Base-by-base conservation (phyloP, 2,888 invertebrate genomes). In the Oscheius sp. region DNA sequence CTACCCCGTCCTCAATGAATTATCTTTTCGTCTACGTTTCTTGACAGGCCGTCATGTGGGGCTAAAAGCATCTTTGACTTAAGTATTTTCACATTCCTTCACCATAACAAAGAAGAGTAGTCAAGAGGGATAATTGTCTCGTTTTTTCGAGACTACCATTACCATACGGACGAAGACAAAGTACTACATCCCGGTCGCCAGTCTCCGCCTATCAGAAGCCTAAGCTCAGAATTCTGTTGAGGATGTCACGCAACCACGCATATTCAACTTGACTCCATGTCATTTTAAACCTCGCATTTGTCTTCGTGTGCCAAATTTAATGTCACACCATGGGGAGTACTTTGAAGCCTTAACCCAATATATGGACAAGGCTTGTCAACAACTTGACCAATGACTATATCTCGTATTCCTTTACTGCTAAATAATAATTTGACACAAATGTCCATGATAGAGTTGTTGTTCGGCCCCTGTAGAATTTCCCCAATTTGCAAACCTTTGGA, bases 231-330 rank as follows among this genome's bases (percentile, higher is more conserved):
- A 35, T 9, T 35, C 35, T 9, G 3, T 35, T 3, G 9, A 35
- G 35, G 35, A 35, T 35, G 61, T 61, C 61, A 61, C 61, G 61
- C 61, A 61, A 61, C 41, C 41, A 18, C 45, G 61, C 6, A 35
- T 61, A 43, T 58, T 58, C 58, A 5, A n/a, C 58, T 58, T n/a
- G 16, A 9, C 27, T 12, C 25, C 29, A 58, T 58, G 25, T 58
- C 58, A 58, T 12, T 58, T 58, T 29, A 58, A 49, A 58, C 58
- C 27, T 25, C 25, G 27, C 58, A 58, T 2, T 58, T 58, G 58
- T 58, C 58, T 27, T 27, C 25, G 49, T 49, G 13, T 18, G 49
- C 13, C 6, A 49, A 35, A 49, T 49, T 49, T 49, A 49, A n/a
- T 49, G 16, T 49, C 49, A 49, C 35, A 35, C 35, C 35, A 35